These are phyloP conservation scores for Drosophila recens DNA, from an alignment of 2,888 invertebrate species.

Conservation along the genomic window DNA sequence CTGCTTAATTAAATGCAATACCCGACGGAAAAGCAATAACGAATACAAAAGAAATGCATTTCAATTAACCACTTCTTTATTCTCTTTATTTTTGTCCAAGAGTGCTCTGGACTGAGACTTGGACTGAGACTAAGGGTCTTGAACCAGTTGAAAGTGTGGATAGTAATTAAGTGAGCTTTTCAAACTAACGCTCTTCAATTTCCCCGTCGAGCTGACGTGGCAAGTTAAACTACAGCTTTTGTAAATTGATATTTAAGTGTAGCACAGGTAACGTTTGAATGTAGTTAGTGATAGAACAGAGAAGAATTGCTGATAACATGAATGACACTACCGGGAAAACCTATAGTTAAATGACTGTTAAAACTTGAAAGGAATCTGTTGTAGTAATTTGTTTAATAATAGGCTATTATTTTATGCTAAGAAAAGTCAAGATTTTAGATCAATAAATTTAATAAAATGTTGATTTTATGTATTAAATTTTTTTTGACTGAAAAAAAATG, in stretches of 20 bases:
- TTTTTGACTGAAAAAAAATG: no score
- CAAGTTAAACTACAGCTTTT: constrained; percentile 16
- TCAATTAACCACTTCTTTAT: constrained; percentile 48
- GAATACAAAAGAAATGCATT: constrained; percentile 60
- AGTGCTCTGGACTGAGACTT: neutral
- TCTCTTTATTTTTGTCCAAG: neutral
- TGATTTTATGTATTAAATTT: no score
- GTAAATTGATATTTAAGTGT: constrained; percentile 35
- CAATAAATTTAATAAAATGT: no score
- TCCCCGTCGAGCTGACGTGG: constrained; percentile 12
- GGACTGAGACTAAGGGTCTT: neutral
- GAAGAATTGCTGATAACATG: constrained; percentile 5
- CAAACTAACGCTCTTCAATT: constrained; percentile 31
- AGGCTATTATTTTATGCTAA: neutral
- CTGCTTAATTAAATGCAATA: constrained; percentile 67
- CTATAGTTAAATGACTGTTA: neutral
- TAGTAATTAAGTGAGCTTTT: constrained; percentile 57
- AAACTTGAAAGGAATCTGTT: neutral
- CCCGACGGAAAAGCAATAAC: constrained; percentile 36
- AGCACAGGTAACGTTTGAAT: constrained; percentile 19
- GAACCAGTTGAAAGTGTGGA: constrained; percentile 29
- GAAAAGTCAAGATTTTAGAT: neutral
- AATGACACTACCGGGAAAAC: neutral
- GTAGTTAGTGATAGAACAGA: constrained; percentile 8
- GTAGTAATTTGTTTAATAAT: neutral